Evolutionary conservation across 1,140 invertebrate species (phyloP).

Genomic region (Saccostrea echinata): DNA sequence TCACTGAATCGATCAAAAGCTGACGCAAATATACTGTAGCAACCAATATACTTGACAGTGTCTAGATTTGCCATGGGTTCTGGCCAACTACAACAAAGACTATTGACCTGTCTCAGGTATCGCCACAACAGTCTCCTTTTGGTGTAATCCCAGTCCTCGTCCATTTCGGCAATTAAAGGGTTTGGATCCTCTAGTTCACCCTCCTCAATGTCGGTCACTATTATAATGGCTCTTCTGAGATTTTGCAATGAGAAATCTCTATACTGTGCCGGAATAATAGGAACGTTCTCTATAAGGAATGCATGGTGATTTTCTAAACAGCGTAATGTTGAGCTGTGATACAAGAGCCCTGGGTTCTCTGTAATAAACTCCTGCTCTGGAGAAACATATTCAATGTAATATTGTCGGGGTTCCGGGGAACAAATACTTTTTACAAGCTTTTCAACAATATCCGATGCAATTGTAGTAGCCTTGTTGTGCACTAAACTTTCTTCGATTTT

Average conservation of each 20-base stretch:
- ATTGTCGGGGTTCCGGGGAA: neutral
- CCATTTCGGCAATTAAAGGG: neutral
- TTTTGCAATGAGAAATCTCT: neutral
- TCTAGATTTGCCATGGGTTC: neutral
- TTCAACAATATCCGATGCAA: neutral
- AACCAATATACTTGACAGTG: neutral
- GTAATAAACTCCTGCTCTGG: neutral
- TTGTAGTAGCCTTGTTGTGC: slow-evolving; percentile 20
- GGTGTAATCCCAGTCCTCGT: slow-evolving; percentile 35
- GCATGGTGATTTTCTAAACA: neutral
- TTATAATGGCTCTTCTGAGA: neutral
- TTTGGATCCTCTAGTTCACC: slow-evolving; percentile 5
- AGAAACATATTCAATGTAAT: neutral
- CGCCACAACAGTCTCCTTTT: slow-evolving; percentile 18
- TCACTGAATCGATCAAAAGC: slow-evolving; percentile 10
- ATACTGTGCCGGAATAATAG: neutral
- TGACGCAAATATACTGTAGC: neutral
- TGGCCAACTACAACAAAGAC: neutral
- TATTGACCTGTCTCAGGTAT: slow-evolving; percentile 8
- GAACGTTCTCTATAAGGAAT: neutral
- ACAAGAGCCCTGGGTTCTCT: neutral
- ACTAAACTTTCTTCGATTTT: slow-evolving; percentile 9
- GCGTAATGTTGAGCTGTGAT: neutral
- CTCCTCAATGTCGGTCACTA: slow-evolving; percentile 32
- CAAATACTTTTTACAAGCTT: slow-evolving; percentile 15